Conservation (phyloP, 2,797 vertebrate species). For the Semotilus atromaculatus region DNA sequence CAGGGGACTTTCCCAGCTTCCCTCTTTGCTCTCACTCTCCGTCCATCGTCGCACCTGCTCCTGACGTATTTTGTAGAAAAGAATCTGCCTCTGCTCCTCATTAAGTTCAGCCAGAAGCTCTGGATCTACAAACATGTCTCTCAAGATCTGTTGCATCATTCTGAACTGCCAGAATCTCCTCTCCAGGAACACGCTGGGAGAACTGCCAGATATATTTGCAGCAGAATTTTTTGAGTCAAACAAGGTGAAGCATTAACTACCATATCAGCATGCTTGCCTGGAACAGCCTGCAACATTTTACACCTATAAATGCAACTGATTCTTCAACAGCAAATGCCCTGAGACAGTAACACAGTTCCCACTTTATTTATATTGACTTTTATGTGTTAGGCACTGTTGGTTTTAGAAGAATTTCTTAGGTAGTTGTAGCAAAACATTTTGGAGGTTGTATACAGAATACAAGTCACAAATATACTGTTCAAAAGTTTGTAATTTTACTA, state of each 20-base stretch:
- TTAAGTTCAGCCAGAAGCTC: slow-evolving; percentile 86
- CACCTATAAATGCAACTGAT: neutral
- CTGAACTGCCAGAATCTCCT: slow-evolving; percentile 20
- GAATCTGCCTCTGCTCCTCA: slow-evolving; percentile 85
- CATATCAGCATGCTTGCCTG: slow-evolving; percentile 5
- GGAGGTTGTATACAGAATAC: neutral
- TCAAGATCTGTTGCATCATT: slow-evolving; percentile 88
- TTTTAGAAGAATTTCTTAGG: neutral
- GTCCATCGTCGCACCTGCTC: slow-evolving; percentile 86
- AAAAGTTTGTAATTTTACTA: neutral
- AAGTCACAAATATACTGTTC: neutral
- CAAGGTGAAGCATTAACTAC: slow-evolving; percentile 13
- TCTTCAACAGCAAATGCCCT: slow-evolving; percentile 14
- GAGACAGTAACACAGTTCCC: neutral
- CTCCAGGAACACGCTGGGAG: slow-evolving; percentile 2
- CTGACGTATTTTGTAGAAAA: slow-evolving; percentile 89
- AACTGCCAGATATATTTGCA: slow-evolving; percentile 22
- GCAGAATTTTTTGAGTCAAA: slow-evolving; percentile 18
- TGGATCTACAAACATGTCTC: slow-evolving; percentile 84
- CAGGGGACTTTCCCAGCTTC: slow-evolving; percentile 58
- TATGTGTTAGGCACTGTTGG: neutral
- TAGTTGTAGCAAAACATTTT: slow-evolving; percentile 4
- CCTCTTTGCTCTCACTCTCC: slow-evolving; percentile 72
- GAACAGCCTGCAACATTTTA: slow-evolving; percentile 5
- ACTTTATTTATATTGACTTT: slow-evolving; percentile 8